Evolutionary conservation across 2,113 vertebrate species (phyloP), one percentile per base, ranked within the genome.

Genomic region (Chrysemys picta): DNA sequence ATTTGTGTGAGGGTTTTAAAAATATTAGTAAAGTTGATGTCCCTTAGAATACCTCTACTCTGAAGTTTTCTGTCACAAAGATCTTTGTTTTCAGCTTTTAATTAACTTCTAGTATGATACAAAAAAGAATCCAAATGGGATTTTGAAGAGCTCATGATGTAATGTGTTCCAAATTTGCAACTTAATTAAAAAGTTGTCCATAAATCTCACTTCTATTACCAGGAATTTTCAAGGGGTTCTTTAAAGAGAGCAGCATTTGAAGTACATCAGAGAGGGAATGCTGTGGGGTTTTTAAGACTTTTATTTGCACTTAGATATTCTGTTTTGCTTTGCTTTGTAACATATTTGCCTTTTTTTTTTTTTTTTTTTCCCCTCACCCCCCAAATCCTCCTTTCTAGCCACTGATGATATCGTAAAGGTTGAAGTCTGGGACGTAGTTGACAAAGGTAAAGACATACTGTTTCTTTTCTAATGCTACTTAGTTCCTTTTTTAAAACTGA

Each of bases 381-480:
- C 25, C 31, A 80, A 84, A 83, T 50, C 4, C 10, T 24, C 11
- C 8, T 84, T 78, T 85, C 84, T 94, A 99, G 99, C 99, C 95
- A 99, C 99, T 78, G 99, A 99, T 3, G 99, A 99, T 54, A 98
- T 99, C 82, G 99, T 99, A 69, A 99, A 99, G 92, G 99, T 99
- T 5, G 99, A 99, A 97, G 99, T 99, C 92, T 99, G 99, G 99
- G 99, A 99, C 35, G 99, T 99, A 1, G 99, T 99, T 6, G 99
- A 99, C 97, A 99, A 99, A 99, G 99, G 99, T 99, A 96, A 98
- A 98, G 88, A 78, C 62, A 72, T 95, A 2, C 42, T 83, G 59
- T 53, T 94, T 93, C 7, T 11, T 78, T 93, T 91, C 81, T 92
- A 16, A 38, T 80, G 72, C 22, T 49, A 22, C 38, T 85, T 57